A percentile compares a stretch with the other conserved stretches of the same genome.
Evolutionary conservation across 2,888 invertebrate species (phyloP).

Genomic region (Lottia gigantea): DNA sequence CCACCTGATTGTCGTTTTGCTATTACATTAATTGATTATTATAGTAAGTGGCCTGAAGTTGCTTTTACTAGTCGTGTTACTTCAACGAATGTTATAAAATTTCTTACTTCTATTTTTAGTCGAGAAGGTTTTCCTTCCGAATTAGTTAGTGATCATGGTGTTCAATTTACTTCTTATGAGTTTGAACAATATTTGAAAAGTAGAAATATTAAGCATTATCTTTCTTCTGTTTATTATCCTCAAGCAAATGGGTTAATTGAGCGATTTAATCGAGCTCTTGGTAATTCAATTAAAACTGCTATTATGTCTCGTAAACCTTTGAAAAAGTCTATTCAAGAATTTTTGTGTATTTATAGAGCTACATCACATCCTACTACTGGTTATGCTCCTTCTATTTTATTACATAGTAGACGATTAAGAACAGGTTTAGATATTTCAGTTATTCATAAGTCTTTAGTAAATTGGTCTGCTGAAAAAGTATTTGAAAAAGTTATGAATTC

Average conservation of each 20-base stretch:
- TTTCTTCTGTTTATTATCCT: conserved; percentile 39
- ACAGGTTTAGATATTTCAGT: not conserved
- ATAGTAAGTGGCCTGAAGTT: conserved; percentile 68
- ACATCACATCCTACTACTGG: not conserved
- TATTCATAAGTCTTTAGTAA: not conserved
- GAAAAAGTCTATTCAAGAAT: not conserved
- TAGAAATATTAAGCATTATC: conserved; percentile 39
- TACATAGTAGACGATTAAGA: not conserved
- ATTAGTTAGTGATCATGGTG: conserved; percentile 60
- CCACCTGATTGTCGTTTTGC: conserved; percentile 36
- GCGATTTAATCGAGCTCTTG: conserved; percentile 24
- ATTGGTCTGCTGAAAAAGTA: not conserved
- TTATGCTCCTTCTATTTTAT: not conserved
- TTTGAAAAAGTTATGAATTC: not conserved
- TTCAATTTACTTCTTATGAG: conserved; percentile 45
- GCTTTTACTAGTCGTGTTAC: conserved; percentile 29
- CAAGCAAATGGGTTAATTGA: conserved; percentile 52
- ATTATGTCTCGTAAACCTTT: not conserved
- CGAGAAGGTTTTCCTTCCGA: conserved; percentile 43
- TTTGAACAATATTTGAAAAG: conserved; percentile 40
- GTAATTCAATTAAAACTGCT: not conserved
- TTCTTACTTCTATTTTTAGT: conserved; percentile 39
- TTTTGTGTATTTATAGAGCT: not conserved
- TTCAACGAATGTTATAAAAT: conserved; percentile 31
- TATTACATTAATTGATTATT: conserved; percentile 65